Conservation (phyloP, 2,113 vertebrate genomes). For the Hystrix brachyura region DNA sequence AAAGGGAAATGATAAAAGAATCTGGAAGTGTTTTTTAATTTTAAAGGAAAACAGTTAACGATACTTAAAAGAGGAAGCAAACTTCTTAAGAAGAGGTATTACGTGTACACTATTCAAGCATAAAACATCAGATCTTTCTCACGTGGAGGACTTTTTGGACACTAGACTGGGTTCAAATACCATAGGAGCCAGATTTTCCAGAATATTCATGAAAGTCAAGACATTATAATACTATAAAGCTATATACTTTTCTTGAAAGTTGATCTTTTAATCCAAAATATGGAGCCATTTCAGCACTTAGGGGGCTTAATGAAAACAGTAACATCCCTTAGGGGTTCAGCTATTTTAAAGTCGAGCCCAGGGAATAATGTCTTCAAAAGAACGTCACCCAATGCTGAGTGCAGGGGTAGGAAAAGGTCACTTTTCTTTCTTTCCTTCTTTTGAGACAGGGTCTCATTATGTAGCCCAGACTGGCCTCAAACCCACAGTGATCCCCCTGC, state of each 20-base stretch:
- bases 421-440: not conserved
- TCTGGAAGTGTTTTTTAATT: not conserved
- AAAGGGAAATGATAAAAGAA: conserved; percentile 7
- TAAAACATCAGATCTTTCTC: not conserved
- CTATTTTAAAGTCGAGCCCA: conserved; percentile 16
- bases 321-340: not conserved
- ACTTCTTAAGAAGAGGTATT: not conserved
- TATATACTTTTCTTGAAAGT: not conserved
- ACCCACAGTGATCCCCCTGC: not conserved
- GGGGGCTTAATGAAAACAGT: not conserved
- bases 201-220: not conserved
- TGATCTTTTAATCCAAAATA: conserved; percentile 41
- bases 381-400: not conserved
- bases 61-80: conserved; percentile 35
- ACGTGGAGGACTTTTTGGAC: not conserved
- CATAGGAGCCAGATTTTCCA: not conserved
- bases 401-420: not conserved
- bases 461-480: not conserved
- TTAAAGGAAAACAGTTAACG: not conserved
- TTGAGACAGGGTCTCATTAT: not conserved
- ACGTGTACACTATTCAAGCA: conserved; percentile 5
- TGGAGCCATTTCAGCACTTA: conserved; percentile 32
- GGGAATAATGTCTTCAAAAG: conserved; percentile 40
- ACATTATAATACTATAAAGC: conserved; percentile 11
- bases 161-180: conserved; percentile 1